Evolutionary conservation across 2,113 vertebrate species (phyloP), one percentile per base, ranked within the genome.

Genomic region (Xiphophorus couchianus): DNA sequence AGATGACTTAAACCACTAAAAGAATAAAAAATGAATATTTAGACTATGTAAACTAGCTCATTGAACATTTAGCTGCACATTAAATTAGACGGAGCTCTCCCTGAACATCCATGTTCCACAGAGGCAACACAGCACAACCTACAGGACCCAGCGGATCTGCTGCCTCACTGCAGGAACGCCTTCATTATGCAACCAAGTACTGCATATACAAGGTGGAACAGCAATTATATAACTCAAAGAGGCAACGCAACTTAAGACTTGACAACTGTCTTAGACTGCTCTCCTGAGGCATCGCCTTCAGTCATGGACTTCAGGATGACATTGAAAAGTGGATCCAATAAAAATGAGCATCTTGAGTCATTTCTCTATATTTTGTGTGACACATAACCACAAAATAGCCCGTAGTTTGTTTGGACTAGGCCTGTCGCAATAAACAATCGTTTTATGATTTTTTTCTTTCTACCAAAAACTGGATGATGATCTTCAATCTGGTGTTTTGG

Each of bases 161-260:
- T 58, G 19, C 51, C 51, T 17, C 51, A n/a, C 51, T 58, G 22
- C 9, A 58, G 31, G 22, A 64, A 25, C 8, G 10, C 28, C 17
- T 64, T 22, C 19, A 64, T 35, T 35, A 35, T 33, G 30, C 4
- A 64, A 35, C 30, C 9, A 4, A 12, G 3, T 30, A 19, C 19
- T 31, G 11, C 1, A 33, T 19, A 31, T 30, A 37, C 35, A 19
- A 25, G 62, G 31, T 54, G 62, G 17, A 31, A 64, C 3, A 4
- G 19, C 30, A 66, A 37, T 80, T 74, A 62, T 78, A 78, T 74
- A 25, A 25, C 17, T 58, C 51, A 58, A 58, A 58, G 51, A 10
- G 51, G 51, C 22, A 3, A 9, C 10, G 25, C 51, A 25, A 58
- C 51, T 58, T n/a, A 9, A 58, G 22, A n/a, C 44, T 48, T 48